Conservation (phyloP, 1,140 invertebrate genomes). For the Pseudomyrmex pallidus region DNA sequence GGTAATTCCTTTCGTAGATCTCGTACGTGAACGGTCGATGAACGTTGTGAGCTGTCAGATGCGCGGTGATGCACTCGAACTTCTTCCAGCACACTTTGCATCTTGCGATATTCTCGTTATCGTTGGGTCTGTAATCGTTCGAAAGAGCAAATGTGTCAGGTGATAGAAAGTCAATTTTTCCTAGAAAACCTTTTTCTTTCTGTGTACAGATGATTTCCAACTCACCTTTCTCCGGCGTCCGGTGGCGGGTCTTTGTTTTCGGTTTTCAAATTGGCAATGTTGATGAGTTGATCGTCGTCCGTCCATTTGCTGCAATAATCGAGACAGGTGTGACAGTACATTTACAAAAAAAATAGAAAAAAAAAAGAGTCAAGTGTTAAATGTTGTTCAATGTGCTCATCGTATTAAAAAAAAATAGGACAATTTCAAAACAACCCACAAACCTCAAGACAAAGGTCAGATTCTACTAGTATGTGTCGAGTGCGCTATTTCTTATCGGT, state of each 20-base stretch:
- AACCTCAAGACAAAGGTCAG: not conserved
- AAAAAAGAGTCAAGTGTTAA: no score
- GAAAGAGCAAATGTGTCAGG: not conserved
- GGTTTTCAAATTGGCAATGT: slow-evolving; percentile 43
- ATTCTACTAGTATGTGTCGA: not conserved
- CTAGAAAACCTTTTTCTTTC: not conserved
- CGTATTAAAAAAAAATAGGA: slow-evolving; percentile 6
- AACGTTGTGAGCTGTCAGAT: slow-evolving; percentile 83
- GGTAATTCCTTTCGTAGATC: slow-evolving; percentile 83
- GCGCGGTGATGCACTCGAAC: slow-evolving; percentile 82
- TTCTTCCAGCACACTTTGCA: slow-evolving; percentile 80
- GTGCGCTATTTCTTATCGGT: not conserved
- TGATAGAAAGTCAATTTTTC: not conserved
- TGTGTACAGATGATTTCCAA: not conserved
- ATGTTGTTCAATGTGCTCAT: not conserved
- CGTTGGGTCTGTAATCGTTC: slow-evolving; percentile 62
- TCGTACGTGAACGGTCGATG: slow-evolving; percentile 83
- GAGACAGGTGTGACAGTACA: slow-evolving; percentile 41
- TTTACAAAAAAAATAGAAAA: slow-evolving; percentile 41
- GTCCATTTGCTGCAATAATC: slow-evolving; percentile 63
- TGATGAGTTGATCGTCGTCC: slow-evolving; percentile 29
- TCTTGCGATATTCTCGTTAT: slow-evolving; percentile 46
- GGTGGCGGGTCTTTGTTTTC: slow-evolving; percentile 30
- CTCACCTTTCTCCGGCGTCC: slow-evolving; percentile 58
- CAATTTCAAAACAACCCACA: not conserved